phyloP scores from a whole-genome alignment of 2,113 vertebrate species.

The Alethe diademata region DNA sequence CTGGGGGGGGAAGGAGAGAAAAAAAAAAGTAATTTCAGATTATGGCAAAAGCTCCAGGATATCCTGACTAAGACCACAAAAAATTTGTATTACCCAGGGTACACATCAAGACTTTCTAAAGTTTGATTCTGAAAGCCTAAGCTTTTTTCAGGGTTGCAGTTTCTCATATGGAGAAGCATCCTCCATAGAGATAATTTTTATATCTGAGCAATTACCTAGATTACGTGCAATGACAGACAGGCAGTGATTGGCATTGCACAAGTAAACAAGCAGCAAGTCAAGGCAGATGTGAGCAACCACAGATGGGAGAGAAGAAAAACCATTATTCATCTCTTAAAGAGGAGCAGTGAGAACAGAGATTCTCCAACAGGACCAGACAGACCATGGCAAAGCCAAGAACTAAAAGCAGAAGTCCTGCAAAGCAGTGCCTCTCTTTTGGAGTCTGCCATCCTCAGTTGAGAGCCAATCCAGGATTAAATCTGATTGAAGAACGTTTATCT shows the following conservation, averaged over 20 bases:
- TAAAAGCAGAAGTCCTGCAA: background rate
- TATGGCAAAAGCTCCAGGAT: background rate
- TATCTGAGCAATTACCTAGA: background rate
- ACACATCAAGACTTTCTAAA: background rate
- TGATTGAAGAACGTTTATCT: background rate
- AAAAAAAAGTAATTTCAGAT: background rate
- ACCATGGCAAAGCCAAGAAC: background rate
- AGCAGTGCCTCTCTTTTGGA: background rate
- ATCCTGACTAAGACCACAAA: background rate
- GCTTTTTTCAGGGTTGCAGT: background rate
- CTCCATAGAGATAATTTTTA: background rate
- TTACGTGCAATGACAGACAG: background rate
- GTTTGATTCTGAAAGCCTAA: background rate
- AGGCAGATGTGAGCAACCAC: background rate
- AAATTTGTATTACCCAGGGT: background rate
- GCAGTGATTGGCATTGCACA: background rate
- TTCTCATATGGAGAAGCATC: background rate
- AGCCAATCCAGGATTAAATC: background rate
- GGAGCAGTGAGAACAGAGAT: background rate
- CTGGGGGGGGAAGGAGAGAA: background rate
- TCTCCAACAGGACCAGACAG: background rate
- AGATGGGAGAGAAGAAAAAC: background rate
- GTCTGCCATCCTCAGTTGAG: accelerated
- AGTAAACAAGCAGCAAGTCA: background rate
- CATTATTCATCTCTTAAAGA: background rate